A percentile compares a stretch with the other conserved stretches of the same genome.
phyloP scores from a whole-genome alignment of 2,797 vertebrate genomes.

The Tragelaphus oryx region DNA sequence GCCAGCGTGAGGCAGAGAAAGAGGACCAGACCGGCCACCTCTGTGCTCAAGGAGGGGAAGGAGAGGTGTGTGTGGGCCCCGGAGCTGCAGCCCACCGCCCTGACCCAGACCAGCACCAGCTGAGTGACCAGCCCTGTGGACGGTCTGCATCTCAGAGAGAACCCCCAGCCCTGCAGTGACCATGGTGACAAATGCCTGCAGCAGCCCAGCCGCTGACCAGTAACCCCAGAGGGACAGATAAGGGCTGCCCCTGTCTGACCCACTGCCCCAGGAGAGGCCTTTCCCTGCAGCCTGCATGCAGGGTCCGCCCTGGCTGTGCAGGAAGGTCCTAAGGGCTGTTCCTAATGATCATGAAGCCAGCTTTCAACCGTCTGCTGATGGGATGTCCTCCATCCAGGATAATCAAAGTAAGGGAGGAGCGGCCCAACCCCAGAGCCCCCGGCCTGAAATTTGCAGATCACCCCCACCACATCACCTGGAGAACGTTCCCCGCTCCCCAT shows the following conservation, averaged over 20 bases:
- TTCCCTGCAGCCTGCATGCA: accelerated
- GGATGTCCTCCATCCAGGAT: accelerated
- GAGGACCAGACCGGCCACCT: accelerated
- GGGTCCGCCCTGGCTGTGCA: accelerated
- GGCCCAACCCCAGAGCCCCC: accelerated
- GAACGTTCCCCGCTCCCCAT: accelerated
- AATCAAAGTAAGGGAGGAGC: no score
- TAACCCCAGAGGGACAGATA: accelerated
- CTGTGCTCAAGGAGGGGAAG: neutral
- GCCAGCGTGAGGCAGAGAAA: accelerated
- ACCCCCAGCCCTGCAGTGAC: accelerated
- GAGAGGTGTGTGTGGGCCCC: accelerated
- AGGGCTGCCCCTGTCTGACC: no score
- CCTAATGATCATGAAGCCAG: accelerated
- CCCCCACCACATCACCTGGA: accelerated
- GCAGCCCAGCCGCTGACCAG: accelerated
- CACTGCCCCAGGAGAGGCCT: neutral
- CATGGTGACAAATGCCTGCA: accelerated
- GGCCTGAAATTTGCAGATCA: no score
- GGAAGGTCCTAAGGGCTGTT: accelerated
- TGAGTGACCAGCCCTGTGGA: no score
- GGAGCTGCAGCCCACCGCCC: accelerated
- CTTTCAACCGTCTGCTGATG: accelerated
- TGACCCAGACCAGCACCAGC: neutral
- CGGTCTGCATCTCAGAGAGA: neutral